Base-by-base conservation (phyloP, 1,140 invertebrate species). In the Achatina immaculata region DNA sequence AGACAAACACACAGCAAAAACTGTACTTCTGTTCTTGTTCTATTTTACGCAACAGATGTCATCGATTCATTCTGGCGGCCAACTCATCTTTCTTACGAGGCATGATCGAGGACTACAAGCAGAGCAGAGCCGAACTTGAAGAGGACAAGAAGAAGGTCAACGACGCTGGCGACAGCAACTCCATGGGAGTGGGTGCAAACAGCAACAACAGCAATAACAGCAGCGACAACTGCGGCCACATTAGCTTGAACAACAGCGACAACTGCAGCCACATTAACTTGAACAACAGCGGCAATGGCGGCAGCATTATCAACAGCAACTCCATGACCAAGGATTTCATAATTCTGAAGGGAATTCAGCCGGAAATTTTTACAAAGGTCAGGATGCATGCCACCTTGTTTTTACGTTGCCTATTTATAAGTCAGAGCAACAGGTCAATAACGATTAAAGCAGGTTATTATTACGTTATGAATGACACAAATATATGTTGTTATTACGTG, bases 21-120 rank as follows among this genome's bases (percentile, higher is more conserved):
- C n/a, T n/a, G n/a, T n/a, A n/a, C n/a, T n/a, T n/a, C n/a, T n/a
- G n/a, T n/a, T n/a, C n/a, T n/a, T n/a, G n/a, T n/a, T n/a, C n/a
- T n/a, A n/a, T n/a, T n/a, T n/a, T n/a, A n/a, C n/a, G n/a, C n/a
- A n/a, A n/a, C n/a, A 78, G 76, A 34, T 78, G 76, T 48, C 76
- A 78, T 45, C 48, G 65, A 2, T 78, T 78, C 34, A 62, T 78
- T 66, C 40, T 78, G 76, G 76, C 76, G 11, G 65, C 42, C 2
- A 78, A 68, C 76, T 78, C 76, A 9, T 62, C 76, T 6, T 68
- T 68, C 42, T 28, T 78, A 9, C 40, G 62, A 24, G 36, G 42
- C 16, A 68, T 78, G 76, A 68, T 78, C 0, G 65, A 78, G 16
- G 76, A 78, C 58, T 66, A 55, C 58, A 43, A 36, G 31, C 76